Evolutionary conservation across 2,113 vertebrate genomes (phyloP), one percentile per base, ranked within the genome.

Genomic region (Bothrops jararaca): DNA sequence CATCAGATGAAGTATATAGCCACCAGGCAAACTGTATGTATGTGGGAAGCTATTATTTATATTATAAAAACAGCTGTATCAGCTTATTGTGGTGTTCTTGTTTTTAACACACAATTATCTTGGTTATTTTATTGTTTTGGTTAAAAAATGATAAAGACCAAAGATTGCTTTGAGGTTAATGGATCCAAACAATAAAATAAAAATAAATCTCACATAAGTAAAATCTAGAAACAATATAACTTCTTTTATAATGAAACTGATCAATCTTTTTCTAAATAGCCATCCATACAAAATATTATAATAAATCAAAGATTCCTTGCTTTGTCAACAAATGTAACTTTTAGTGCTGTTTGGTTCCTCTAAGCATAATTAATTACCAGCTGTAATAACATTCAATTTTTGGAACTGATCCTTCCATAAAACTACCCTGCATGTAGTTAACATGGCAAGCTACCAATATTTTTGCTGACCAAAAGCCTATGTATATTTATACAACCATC

Each of bases 361-460:
- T 45, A 54, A 85, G 11, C 39, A 12, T 91, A 91, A 91, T 91
- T 91, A 85, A 91, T 42, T n/a, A 80, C n/a, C 64, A 91, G 52
- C 22, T 80, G 22, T 53, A 56, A 54, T 13, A 85, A 42, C n/a
- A 26, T 53, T 85, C 69, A 91, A 54, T n/a, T 91, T 23, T 56
- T 42, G 22, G 34, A 91, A 85, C 50, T 56, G 90, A 53, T 85
- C 6, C 50, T 85, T 26, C 34, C 69, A 53, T 90, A 80, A 90
- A 54, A 54, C 29, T 34, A 39, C 50, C 12, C 50, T 85, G 52
- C 52, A 34, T 57, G 39, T 52, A 26, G 52, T 85, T 91, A 91
- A 91, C 57, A 39, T 42, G 74, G 74, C 24, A 91, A 91, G 24
- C 34, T 57, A 85, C 34, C 50, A n/a, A 85, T 91, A 85, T 53